Base-by-base conservation (phyloP, 1,140 invertebrate species). In the Doryteuthis pealeii region DNA sequence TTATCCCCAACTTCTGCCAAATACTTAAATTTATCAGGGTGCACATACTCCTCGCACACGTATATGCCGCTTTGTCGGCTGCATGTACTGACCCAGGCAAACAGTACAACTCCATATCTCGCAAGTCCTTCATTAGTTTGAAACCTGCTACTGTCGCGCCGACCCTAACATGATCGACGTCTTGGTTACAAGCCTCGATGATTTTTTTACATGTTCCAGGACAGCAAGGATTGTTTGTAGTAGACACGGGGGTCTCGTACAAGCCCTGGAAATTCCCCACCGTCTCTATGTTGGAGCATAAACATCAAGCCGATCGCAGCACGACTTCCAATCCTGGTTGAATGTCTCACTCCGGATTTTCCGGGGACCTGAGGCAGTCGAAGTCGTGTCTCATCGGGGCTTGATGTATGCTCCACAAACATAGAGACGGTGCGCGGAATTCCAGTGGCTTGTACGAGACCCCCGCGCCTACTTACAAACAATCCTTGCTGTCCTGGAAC, bases 71-170 rank as follows among this genome's bases (percentile, higher is more conserved):
- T 98, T 99, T 2, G 97, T 99, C 0, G 98, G 97, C 87, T 99
- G 98, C 96, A 99, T 99, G 86, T 99, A 99, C 86, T 99, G 98
- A 0, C 98, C 98, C 10, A 99, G 98, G 99, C 0, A 99, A 81
- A 87, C 96, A 98, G 85, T 99, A 97, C 0, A 99, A 97, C 33
- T 92, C 93, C 40, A 89, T 92, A n/a, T 88, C 84, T 75, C 92
- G 89, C 5, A 98, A 87, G 90, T 97, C 95, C 89, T 91, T 90
- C 90, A 99, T 91, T 12, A 96, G 95, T 89, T 94, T 91, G 82
- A 93, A 89, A 12, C 99, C 90, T 91, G 99, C 92, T 72, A 93
- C 91, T 92, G 95, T 90, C 99, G 98, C 0, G 97, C 97, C 1
- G 99, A 89, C 6, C 98, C 98, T n/a, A 99, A 89, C 98, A 99